Base-by-base conservation (phyloP, 2,113 vertebrate species). In the Laticauda colubrina region DNA sequence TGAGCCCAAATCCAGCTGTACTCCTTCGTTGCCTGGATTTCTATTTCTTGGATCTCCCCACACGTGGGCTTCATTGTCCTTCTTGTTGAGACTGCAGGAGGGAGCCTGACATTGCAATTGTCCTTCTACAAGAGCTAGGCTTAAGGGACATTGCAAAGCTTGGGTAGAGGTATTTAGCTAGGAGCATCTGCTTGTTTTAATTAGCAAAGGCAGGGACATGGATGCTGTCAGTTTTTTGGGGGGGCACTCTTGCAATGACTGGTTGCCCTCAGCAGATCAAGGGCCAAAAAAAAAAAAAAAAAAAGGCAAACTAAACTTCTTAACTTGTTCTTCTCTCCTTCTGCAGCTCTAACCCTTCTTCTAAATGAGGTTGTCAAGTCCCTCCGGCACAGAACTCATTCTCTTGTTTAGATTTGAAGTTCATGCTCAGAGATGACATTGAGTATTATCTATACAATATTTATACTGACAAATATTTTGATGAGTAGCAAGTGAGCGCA, bases 111-210 rank as follows among this genome's bases (percentile, higher is more conserved):
- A 45, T 39, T 11, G 51, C 54, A 86, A 15, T 43, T 45, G 34
- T 48, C 45, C 45, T 85, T 88, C 43, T 57, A 8, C 51, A 81
- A 81, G 45, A 85, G 4, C 54, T 29, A 45, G 24, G 55, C 29
- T 85, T 59, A 59, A 23, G 55, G 57, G 88, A 86, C 75, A 26
- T 43, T 20, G 75, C 6, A n/a, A 20, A 51, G 29, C 53, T 55
- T 57, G 91, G 88, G 21, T 29, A 85, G 57, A 51, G 23, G 75
- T 26, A 85, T 85, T 90, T 20, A 43, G 87, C 88, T 85, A 89
- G 89, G 34, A 89, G 64, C 53, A 85, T n/a, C 88, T 85, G 75
- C 15, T 51, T 48, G 92, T 86, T 75, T 93, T 85, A 90, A 93
- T 90, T 53, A 89, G 51, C 64, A 43, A 48, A 88, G 87, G 75